A percentile compares a stretch with the other conserved stretches of the same genome.
Evolutionary conservation across 37 sponge, comb jelly and placozoan species (phyloP).

Genomic region (Haliclona indistincta): DNA sequence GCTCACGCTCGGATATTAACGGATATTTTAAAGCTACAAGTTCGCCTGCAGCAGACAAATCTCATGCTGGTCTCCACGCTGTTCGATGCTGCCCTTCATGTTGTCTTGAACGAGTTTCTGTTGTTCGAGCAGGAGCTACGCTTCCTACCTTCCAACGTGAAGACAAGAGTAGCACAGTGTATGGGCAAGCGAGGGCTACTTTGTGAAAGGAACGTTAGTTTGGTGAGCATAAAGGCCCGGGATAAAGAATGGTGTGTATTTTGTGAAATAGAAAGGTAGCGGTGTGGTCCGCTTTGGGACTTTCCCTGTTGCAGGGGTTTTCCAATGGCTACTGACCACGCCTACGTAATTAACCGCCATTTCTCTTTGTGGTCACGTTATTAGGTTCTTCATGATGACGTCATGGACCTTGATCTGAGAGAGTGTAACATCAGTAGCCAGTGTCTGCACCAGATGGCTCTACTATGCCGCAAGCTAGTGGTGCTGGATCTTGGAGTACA

Average conservation of each 20-base stretch:
- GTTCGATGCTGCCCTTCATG: slow-evolving; percentile 36
- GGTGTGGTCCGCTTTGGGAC: too few species aligned
- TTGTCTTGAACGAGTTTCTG: slow-evolving; percentile 38
- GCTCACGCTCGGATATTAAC: too few species aligned
- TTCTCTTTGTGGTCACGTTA: neutral
- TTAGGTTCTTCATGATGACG: slow-evolving; percentile 49
- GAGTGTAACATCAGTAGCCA: slow-evolving; percentile 18
- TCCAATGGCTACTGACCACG: neutral
- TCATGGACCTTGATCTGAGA: slow-evolving; percentile 46
- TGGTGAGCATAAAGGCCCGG: slow-evolving; percentile 10
- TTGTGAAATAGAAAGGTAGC: too few species aligned
- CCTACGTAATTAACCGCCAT: neutral
- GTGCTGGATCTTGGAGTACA: slow-evolving; percentile 29
- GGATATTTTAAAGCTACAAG: too few species aligned
- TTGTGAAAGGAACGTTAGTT: slow-evolving; percentile 26
- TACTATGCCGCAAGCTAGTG: slow-evolving; percentile 35
- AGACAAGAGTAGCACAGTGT: slow-evolving; percentile 13
- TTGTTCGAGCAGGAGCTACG: slow-evolving; percentile 27
- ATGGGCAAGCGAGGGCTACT: slow-evolving; percentile 57
- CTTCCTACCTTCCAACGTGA: slow-evolving; percentile 43
- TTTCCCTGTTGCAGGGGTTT: neutral
- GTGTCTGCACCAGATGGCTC: neutral
- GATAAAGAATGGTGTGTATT: neutral
- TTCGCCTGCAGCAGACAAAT: too few species aligned
- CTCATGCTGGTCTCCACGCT: slow-evolving; percentile 32